Evolutionary conservation across 2,797 vertebrate genomes (phyloP), one percentile per base, ranked within the genome.

Genomic region (Coreius guichenoti): DNA sequence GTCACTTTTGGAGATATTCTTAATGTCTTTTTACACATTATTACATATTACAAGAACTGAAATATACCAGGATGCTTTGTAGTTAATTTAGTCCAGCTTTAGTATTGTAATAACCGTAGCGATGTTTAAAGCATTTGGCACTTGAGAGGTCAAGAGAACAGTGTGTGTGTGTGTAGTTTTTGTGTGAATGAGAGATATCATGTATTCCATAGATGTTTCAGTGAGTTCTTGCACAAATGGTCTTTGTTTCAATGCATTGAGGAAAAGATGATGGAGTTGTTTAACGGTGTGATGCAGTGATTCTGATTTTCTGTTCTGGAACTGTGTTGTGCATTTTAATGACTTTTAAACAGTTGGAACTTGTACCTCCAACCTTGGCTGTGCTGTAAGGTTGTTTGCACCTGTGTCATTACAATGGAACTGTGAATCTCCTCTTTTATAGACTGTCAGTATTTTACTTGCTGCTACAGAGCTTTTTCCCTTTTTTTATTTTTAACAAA

Each of bases 371-470:
- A 85, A 84, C 77, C 77, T 81, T 86, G 73, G 90, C 36, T 89
- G 91, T 90, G 89, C 68, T 81, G 70, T 88, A 86, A 92, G 80
- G 89, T 87, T 90, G 51, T 91, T 93, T 93, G 92, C 92, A 93
- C 90, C 91, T 87, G n/a, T 85, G 72, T 92, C 88, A 88, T 91
- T 91, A 87, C 91, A 93, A 87, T 87, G 83, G 65, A 92, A 95
- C 95, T 95, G 95, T 96, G 95, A 95, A 95, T 92, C 89, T 93
- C 77, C 81, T 82, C 92, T 93, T 80, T 88, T 76, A 73, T 58
- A 87, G 26, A 85, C 73, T 85, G 78, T 88, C 74, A 86, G 26
- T 87, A 78, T 90, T 93, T 93, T 91, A 92, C 90, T 89, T 94
- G 94, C 95, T 95, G 95, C 95, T 95, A 95, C 90, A 90, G 89